These are phyloP conservation scores for Semibalanus balanoides DNA, from an alignment of 1,140 invertebrate species.

Conservation along the genomic window DNA sequence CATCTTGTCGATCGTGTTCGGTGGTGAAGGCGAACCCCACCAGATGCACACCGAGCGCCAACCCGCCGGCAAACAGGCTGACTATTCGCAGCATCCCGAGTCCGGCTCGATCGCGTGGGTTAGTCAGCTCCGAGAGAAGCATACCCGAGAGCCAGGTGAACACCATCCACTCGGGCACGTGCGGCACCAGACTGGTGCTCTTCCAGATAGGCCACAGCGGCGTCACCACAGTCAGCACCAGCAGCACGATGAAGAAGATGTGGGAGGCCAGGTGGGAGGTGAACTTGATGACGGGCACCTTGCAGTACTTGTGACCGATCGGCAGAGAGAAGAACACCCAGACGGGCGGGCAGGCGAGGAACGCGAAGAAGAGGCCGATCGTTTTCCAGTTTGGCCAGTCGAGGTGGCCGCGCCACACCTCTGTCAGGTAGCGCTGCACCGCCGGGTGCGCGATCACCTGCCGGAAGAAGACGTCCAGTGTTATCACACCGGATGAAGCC, in stretches of 20 bases:
- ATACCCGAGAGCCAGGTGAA: constrained; percentile 91
- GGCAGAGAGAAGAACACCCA: constrained; percentile 95
- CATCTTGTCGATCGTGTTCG: neutral
- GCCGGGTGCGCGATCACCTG: constrained; percentile 23
- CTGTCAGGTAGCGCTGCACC: constrained; percentile 49
- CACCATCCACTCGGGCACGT: constrained; percentile 91
- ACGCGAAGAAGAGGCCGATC: constrained; percentile 74
- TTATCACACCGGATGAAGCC: no score
- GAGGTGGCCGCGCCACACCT: constrained; percentile 89
- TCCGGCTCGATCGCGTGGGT: constrained; percentile 85
- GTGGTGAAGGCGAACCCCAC: constrained; percentile 42
- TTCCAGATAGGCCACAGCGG: constrained; percentile 48
- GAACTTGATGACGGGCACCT: constrained; percentile 90
- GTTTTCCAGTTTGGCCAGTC: constrained; percentile 93
- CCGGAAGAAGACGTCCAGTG: neutral
- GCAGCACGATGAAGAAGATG: constrained; percentile 87
- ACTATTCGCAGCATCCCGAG: constrained; percentile 60
- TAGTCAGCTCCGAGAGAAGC: constrained; percentile 87
- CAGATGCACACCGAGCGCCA: constrained; percentile 80
- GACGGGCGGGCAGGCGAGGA: constrained; percentile 83
- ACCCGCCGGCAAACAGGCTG: constrained; percentile 79
- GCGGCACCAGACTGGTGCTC: constrained; percentile 32
- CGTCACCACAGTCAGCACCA: constrained; percentile 77
- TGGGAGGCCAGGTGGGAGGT: constrained; percentile 98
- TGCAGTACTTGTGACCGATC: constrained; percentile 85